Evolutionary conservation across 2,113 vertebrate genomes (phyloP), one percentile per base, ranked within the genome.

Genomic region (Rafetus swinhoei): DNA sequence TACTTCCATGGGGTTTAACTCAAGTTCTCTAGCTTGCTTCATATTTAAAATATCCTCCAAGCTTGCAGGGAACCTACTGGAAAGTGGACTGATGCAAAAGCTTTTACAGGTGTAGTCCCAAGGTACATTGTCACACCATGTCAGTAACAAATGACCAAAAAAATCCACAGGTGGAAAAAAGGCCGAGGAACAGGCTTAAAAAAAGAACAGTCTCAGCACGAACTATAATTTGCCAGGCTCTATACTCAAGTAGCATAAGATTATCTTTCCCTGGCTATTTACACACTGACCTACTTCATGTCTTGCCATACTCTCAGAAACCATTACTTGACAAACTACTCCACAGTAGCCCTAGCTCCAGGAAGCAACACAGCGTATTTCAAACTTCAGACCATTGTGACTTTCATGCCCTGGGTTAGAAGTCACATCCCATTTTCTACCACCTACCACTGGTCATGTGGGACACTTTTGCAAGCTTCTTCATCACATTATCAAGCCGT

Each of bases 381-480:
- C 50, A 65, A 81, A 53, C 59, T 0, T 0, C 55, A 60, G 22
- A 74, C 16, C 29, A 16, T 0, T n/a, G 21, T 11, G 50, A 25
- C 25, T 86, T 15, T 39, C 79, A 77, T 84, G 27, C 86, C 60
- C 65, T 60, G n/a, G 76, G 88, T 80, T 45, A 77, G 86, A 81
- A 69, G 39, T 54, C 6, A 3, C 5, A 52, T 85, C 77, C 84
- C 57, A 7, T 25, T 50, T 83, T 76, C 93, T 79, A 45, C 82
- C 81, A 98, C 98, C 97, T 98, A 99, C 99, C 99, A 3, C 98
- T 99, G 11, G 99, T 99, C 99, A 99, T 99, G 97, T 99, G 99
- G 89, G 99, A 99, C 53, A 99, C 99, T 96, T 99, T 99, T 52
- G 99, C 99, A 62, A 99, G 98, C 93, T 99, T 99, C 98, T 99